phyloP scores from a whole-genome alignment of 2,888 invertebrate species.

The Lasioglossum zephyrum region DNA sequence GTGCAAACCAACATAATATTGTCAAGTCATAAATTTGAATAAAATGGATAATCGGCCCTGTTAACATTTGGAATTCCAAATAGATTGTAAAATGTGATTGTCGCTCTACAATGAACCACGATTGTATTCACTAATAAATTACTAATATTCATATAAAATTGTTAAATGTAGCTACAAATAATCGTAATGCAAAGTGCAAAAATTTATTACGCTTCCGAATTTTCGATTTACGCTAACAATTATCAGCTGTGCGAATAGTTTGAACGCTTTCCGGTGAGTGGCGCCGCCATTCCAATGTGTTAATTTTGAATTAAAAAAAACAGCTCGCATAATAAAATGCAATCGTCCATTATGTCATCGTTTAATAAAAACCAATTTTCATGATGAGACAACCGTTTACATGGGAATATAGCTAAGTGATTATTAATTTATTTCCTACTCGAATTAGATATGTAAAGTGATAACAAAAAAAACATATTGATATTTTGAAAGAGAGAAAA shows the following conservation, averaged over 20 bases:
- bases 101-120: not conserved
- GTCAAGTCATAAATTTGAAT: not conserved
- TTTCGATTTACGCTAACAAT: not conserved
- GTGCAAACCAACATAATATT: not conserved
- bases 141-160: not conserved
- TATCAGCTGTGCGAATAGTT: not conserved
- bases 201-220: not conserved
- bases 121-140: not conserved
- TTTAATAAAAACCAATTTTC: not conserved
- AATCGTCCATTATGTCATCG: not conserved
- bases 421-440: not conserved
- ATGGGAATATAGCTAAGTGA: no score
- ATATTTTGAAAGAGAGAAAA: slow-evolving; percentile 25
- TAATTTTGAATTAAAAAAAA: not conserved
- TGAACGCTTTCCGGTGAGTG: not conserved
- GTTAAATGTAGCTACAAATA: not conserved
- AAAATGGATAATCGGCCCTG: not conserved
- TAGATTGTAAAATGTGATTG: not conserved
- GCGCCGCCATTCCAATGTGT: not conserved
- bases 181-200: not conserved
- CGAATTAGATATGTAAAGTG: not conserved
- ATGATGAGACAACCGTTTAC: not conserved
- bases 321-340: not conserved
- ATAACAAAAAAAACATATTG: not conserved
- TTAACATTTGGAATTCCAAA: no score